These are phyloP conservation scores for Nematopogon swammerdamellus DNA, from an alignment of 2,888 invertebrate genomes.

Conservation along the genomic window DNA sequence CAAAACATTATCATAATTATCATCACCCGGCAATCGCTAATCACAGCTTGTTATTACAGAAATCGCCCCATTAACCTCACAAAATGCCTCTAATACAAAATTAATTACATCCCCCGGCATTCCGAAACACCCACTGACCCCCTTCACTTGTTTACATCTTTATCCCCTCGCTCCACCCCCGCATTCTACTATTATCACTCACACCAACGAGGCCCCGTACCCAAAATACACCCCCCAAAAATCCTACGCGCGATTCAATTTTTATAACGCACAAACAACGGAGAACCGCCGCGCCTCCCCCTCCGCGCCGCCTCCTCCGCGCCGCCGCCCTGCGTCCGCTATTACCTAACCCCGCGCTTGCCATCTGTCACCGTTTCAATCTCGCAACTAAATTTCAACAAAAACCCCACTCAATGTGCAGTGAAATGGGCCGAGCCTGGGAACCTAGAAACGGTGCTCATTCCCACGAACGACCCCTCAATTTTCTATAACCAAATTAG, in stretches of 20 bases:
- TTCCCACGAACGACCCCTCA: constrained; percentile 66
- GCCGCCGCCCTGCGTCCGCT: too few species aligned
- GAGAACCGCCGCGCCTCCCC: too few species aligned
- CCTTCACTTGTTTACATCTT: constrained; percentile 57
- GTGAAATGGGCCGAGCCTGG: constrained; percentile 43
- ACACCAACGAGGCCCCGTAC: not conserved
- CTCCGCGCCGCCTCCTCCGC: too few species aligned
- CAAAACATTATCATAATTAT: not conserved
- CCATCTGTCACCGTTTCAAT: constrained; percentile 56
- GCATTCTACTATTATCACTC: constrained; percentile 4
- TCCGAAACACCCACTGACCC: constrained; percentile 38
- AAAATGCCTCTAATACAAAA: constrained; percentile 50
- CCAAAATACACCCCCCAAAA: not conserved
- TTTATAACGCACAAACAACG: not conserved
- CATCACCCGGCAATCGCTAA: not conserved
- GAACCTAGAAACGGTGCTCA: constrained; percentile 60
- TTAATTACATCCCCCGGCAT: constrained; percentile 44
- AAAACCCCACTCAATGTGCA: constrained; percentile 53
- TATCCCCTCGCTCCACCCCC: constrained; percentile 35
- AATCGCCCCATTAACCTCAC: constrained; percentile 40
- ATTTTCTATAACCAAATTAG: constrained; percentile 60
- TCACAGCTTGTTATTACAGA: constrained; percentile 5
- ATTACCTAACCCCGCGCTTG: constrained; percentile 30
- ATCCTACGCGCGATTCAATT: not conserved
- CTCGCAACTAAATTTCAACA: constrained; percentile 27